Evolutionary conservation across 1,140 invertebrate species (phyloP), one percentile per base, ranked within the genome.

Genomic region (Vollenhovia emeryi): DNA sequence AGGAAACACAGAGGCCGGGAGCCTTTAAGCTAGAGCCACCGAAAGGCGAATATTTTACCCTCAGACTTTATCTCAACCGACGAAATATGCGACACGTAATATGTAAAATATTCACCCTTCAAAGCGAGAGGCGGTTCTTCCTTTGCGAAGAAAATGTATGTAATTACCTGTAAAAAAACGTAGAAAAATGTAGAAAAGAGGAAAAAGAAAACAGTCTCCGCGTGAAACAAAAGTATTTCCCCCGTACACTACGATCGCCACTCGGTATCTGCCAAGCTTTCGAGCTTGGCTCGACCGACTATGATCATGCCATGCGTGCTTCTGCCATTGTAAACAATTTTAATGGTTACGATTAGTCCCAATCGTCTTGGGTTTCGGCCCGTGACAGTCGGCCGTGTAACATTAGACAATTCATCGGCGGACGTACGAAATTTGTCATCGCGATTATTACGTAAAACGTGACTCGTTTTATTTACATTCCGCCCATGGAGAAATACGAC

Each of bases 401-500:
- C 21, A 62, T 66, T 66, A 79, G 60, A 36, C 45, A 48, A 83
- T 68, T 60, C 59, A 55, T 24, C 18, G 45, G 27, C 64, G 55
- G n/a, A 80, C 50, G 57, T 68, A 48, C 48, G 55, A 66, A 86
- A 82, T 66, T 66, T 71, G 27, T 79, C 69, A 40, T 62, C 18
- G 60, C 6, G 43, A 27, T 66, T 66, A 64, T 87, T 87, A 84
- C 79, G 48, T 87, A 78, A 88, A 69, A 71, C 15, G 74, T 87
- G 45, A 87, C 52, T 88, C n/a, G 40, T 76, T n/a, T n/a, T 87
- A 87, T 88, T 87, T 87, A 88, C 66, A 80, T 80, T 88, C 21
- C 48, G n/a, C 8, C 3, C 50, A 36, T n/a, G 52, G 57, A 15
- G 21, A 24, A 86, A 64, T n/a, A 13, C 18, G 24, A 66, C 21